phyloP scores from a whole-genome alignment of 1,140 invertebrate genomes.

The Zaprionus gabonicus region DNA sequence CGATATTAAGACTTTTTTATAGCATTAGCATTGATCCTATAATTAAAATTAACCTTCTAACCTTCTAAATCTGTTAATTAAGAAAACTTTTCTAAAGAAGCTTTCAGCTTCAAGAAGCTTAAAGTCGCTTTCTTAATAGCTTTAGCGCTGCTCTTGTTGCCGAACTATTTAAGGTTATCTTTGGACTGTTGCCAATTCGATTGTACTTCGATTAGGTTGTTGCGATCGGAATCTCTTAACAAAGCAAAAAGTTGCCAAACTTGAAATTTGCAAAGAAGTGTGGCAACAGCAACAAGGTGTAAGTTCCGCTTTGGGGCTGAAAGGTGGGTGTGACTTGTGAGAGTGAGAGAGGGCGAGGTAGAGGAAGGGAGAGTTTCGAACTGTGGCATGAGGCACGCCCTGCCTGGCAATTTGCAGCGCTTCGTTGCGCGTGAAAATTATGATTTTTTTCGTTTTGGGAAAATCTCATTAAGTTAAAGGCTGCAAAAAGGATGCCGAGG shows the following conservation, averaged over 20 bases:
- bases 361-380: constrained; percentile 29
- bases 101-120: too few relatives aligned
- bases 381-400: constrained; percentile 73
- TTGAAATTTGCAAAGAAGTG: constrained; percentile 10
- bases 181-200: background rate
- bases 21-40: too few relatives aligned
- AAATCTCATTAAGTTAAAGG: constrained; percentile 73
- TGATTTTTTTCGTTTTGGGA: constrained; percentile 70
- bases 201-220: background rate
- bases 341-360: background rate
- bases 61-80: background rate
- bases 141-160: background rate
- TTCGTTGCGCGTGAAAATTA: constrained; percentile 81
- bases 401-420: constrained; percentile 69
- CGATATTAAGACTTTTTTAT: too few relatives aligned
- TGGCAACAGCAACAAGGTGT: constrained; percentile 13
- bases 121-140: background rate
- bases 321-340: constrained; percentile 17
- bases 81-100: too few relatives aligned
- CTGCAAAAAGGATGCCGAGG: constrained; percentile 72
- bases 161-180: background rate
- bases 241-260: constrained; percentile 10
- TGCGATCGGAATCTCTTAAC: background rate
- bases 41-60: too few relatives aligned
- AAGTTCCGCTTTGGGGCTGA: constrained; percentile 21